Evolutionary conservation across 2,888 invertebrate species (phyloP).

Genomic region (Orthosia cruda): DNA sequence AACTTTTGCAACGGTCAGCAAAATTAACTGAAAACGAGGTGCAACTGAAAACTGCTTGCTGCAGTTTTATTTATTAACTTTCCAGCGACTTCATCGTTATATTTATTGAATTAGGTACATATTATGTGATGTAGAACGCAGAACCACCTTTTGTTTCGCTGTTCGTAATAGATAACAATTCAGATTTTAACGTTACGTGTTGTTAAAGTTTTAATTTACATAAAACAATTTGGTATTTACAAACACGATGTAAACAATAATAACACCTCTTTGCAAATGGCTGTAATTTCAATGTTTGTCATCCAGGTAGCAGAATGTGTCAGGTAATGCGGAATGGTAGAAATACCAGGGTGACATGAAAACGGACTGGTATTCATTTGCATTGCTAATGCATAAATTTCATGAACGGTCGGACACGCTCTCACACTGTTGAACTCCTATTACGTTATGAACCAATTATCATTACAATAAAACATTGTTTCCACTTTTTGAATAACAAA

Average conservation of each 20-base stretch:
- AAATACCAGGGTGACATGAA: conserved; percentile 65
- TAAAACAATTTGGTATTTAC: conserved; percentile 35
- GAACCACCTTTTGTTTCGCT: neutral
- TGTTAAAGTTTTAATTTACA: conserved; percentile 14
- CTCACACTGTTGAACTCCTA: conserved; percentile 49
- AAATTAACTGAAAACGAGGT: conserved; percentile 40
- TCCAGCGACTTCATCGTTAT: neutral
- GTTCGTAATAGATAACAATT: neutral
- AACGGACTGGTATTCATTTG: conserved; percentile 64
- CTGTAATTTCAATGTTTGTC: conserved; percentile 25
- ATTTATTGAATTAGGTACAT: neutral
- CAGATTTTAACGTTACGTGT: neutral
- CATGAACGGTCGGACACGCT: conserved; percentile 54
- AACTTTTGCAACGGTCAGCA: conserved; percentile 45
- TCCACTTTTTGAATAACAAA: conserved; percentile 26
- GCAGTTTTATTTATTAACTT: conserved; percentile 27
- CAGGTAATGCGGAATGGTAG: conserved; percentile 26
- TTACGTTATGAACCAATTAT: conserved; percentile 35
- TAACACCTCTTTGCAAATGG: no score
- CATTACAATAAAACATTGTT: conserved; percentile 47
- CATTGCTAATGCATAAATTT: conserved; percentile 62
- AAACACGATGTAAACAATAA: neutral
- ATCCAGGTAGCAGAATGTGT: conserved; percentile 31
- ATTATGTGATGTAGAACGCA: no score
- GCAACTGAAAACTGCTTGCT: conserved; percentile 33